These are phyloP conservation scores for Thaumatotibia leucotreta DNA, from an alignment of 1,140 invertebrate genomes.

Conservation along the genomic window DNA sequence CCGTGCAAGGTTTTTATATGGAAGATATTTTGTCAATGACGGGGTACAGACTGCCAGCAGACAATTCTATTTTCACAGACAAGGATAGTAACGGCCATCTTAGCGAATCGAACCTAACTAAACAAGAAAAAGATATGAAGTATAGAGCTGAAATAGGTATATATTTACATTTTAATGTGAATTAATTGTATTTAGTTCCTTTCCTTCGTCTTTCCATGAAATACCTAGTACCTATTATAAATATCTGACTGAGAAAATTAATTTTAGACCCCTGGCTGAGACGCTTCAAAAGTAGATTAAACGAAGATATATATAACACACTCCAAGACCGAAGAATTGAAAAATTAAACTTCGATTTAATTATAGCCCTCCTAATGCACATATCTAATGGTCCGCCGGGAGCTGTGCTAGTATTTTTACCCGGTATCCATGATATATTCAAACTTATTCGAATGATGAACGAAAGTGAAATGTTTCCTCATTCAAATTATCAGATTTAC, in stretches of 20 bases:
- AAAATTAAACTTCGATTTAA: conserved; percentile 83
- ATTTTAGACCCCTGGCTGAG: conserved; percentile 64
- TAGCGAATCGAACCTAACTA: conserved; percentile 43
- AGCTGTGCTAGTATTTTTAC: conserved; percentile 92
- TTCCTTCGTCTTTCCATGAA: too few species aligned
- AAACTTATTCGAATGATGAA: conserved; percentile 77
- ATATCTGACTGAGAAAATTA: too few species aligned
- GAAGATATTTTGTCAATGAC: conserved; percentile 88
- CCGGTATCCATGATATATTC: conserved; percentile 86
- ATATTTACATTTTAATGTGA: too few species aligned
- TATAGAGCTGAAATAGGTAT: conserved; percentile 55
- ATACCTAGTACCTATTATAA: too few species aligned
- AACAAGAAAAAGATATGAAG: conserved; percentile 55
- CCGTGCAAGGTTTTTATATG: conserved; percentile 89
- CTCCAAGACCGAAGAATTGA: conserved; percentile 81
- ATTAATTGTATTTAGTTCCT: too few species aligned
- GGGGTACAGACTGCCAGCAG: conserved; percentile 53
- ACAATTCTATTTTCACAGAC: too few species aligned
- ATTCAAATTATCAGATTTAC: conserved; percentile 78
- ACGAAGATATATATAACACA: conserved; percentile 75
- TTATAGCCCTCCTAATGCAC: conserved; percentile 80
- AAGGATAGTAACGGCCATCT: conserved; percentile 17
- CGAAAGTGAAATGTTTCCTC: conserved; percentile 68
- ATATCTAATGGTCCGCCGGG: conserved; percentile 81
- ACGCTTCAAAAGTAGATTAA: conserved; percentile 73